A percentile compares a stretch with the other conserved stretches of the same genome.
These are phyloP conservation scores for Cheilosia urbana DNA, from an alignment of 2,888 invertebrate genomes.

Conservation along the genomic window DNA sequence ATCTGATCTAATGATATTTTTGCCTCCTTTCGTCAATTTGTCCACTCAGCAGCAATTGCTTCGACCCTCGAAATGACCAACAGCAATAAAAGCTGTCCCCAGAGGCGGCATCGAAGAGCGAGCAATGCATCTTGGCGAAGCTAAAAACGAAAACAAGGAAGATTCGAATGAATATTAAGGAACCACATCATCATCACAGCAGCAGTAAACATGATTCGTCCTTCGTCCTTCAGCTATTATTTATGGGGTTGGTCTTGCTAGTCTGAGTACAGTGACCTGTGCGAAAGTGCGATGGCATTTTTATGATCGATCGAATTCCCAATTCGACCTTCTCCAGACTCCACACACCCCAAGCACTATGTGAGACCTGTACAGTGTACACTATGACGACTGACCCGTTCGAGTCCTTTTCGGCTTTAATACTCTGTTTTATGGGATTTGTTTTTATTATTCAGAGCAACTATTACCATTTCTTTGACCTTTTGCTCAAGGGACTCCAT, in stretches of 20 bases:
- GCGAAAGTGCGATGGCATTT: constrained; percentile 77
- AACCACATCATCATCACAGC: constrained; percentile 72
- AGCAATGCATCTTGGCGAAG: constrained; percentile 70
- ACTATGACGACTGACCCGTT: constrained; percentile 34
- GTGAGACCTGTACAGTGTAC: constrained; percentile 21
- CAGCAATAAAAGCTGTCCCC: constrained; percentile 74
- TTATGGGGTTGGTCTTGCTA: constrained; percentile 47
- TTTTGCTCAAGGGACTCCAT: constrained; percentile 55
- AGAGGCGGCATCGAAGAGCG: constrained; percentile 51
- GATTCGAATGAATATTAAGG: constrained; percentile 74
- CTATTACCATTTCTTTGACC: constrained; percentile 73
- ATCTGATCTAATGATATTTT: constrained; percentile 73
- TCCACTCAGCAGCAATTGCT: constrained; percentile 75
- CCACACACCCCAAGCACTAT: constrained; percentile 19
- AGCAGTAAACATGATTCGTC: constrained; percentile 63
- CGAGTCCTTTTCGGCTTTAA: constrained; percentile 63
- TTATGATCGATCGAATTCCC: constrained; percentile 84
- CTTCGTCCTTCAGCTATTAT: constrained; percentile 75
- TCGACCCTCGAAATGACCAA: constrained; percentile 70
- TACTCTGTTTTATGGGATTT: constrained; percentile 73
- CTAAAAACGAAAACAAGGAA: constrained; percentile 55
- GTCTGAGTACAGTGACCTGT: constrained; percentile 67
- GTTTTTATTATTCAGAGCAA: constrained; percentile 70
- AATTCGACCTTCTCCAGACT: constrained; percentile 79
- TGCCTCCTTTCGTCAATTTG: constrained; percentile 67